Base-by-base conservation (phyloP, 1,140 invertebrate genomes). In the Pseudomyrmex cubaensis region DNA sequence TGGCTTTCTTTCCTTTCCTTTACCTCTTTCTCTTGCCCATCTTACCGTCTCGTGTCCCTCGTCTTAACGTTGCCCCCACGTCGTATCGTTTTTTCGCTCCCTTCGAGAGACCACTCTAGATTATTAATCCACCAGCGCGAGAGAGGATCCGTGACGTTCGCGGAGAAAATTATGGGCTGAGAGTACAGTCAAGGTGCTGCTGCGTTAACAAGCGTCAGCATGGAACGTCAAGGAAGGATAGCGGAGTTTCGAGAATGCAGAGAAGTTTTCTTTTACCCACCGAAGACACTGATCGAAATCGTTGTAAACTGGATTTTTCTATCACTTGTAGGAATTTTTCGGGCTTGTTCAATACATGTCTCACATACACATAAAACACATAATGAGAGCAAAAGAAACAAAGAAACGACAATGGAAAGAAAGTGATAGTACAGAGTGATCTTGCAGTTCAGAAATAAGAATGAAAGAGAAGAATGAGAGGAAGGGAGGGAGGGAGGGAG, bases 281-380 rank as follows among this genome's bases (percentile, higher is more conserved):
- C 17, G 20, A 8, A 7, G 35, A 35, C 35, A 35, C 35, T 35
- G 35, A 35, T 35, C 35, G 35, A 35, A 35, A 35, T 35, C 35
- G 35, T 35, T 93, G 92, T 93, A 93, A 93, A 93, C 92, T 91
- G 89, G 88, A 90, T 75, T 89, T 17, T 56, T 90, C 89, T 86
- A 46, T 70, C 61, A 35, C 35, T 35, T 82, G 17, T 52, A 67
- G 46, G 76, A 74, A 70, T 72, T 66, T 13, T 35, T 35, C 35
- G 35, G 57, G 69, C 61, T 74, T 15, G 84, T 77, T 73, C 35
- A 35, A 35, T 35, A 35, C 35, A 5, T 35, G 35, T 35, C 0
- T 35, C 35, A 35, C 44, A n/a, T 17, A 17, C 17, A 52, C 13
- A 46, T 20, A 64, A 78, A 48, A 20, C 54, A 69, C 35, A 35